These are phyloP conservation scores for Pseudomyrmex concolor DNA, from an alignment of 1,140 invertebrate species.

Conservation along the genomic window DNA sequence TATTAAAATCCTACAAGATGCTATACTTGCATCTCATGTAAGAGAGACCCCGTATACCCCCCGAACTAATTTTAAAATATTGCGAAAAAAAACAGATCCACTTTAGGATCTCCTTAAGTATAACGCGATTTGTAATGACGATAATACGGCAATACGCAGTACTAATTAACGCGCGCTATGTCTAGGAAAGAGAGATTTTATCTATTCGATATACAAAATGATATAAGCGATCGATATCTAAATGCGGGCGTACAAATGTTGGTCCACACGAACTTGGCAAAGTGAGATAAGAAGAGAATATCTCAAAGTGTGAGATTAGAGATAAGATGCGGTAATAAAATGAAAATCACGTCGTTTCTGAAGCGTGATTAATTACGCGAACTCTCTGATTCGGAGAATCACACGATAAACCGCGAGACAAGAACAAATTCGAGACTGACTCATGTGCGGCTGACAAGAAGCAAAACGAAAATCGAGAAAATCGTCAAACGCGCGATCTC, in stretches of 20 bases:
- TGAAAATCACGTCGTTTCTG: background rate
- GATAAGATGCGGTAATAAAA: background rate
- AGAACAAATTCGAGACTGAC: too few relatives aligned
- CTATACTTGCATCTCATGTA: too few relatives aligned
- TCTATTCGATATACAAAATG: background rate
- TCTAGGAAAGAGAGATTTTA: background rate
- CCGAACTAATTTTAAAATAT: too few relatives aligned
- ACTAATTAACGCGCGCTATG: too few relatives aligned
- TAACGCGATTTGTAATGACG: background rate
- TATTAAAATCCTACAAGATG: too few relatives aligned
- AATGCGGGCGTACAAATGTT: background rate
- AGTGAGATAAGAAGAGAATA: background rate
- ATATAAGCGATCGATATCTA: constrained; percentile 2
- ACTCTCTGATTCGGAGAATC: too few relatives aligned
- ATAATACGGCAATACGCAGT: background rate
- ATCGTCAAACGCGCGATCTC: background rate
- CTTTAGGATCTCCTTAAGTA: too few relatives aligned
- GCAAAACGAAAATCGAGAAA: too few relatives aligned
- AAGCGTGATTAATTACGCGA: constrained; percentile 7
- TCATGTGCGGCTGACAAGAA: too few relatives aligned
- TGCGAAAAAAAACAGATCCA: too few relatives aligned
- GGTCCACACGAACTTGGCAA: background rate
- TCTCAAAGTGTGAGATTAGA: background rate
- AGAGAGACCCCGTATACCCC: too few relatives aligned
- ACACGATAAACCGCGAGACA: too few relatives aligned